Conservation (phyloP, 1,140 invertebrate species). For the Drosophila lini region DNA sequence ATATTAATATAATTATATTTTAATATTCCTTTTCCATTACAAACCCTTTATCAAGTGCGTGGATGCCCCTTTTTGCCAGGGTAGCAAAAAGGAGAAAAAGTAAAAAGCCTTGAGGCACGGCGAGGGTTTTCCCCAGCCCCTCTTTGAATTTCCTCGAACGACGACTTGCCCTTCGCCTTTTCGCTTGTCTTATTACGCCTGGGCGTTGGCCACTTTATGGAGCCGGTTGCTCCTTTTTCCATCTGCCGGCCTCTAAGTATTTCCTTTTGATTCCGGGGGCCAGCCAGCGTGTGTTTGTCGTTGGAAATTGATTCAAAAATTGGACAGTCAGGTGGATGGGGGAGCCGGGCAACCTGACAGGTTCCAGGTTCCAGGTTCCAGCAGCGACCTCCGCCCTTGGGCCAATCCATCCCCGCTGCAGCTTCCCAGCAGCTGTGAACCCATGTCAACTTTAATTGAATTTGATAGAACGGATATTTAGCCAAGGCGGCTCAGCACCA, state of each 20-base stretch:
- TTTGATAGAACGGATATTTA: constrained; percentile 81
- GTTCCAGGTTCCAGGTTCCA: constrained; percentile 1
- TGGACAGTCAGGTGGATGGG: constrained; percentile 32
- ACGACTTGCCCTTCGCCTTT: constrained; percentile 13
- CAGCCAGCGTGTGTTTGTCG: constrained; percentile 59
- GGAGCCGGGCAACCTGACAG: constrained; percentile 5
- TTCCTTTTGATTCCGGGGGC: constrained; percentile 31
- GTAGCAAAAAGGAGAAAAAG: not conserved
- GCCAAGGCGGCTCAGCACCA: constrained; percentile 51
- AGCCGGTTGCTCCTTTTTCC: constrained; percentile 4
- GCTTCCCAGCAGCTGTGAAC: constrained; percentile 63
- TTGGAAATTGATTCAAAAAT: constrained; percentile 69
- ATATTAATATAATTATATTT: not conserved
- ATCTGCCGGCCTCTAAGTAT: constrained; percentile 14
- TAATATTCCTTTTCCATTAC: too few relatives aligned
- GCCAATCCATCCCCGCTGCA: constrained; percentile 25
- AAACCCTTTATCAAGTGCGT: not conserved
- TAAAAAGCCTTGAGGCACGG: constrained; percentile 38
- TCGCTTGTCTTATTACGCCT: constrained; percentile 64
- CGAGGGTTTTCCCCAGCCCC: constrained; percentile 25
- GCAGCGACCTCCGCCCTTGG: constrained; percentile 5
- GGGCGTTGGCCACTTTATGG: constrained; percentile 62
- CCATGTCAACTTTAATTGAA: constrained; percentile 82
- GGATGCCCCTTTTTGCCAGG: not conserved
- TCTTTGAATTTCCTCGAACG: not conserved